Evolutionary conservation across 2,113 vertebrate genomes (phyloP).

Genomic region (Epinephelus fuscoguttatus): DNA sequence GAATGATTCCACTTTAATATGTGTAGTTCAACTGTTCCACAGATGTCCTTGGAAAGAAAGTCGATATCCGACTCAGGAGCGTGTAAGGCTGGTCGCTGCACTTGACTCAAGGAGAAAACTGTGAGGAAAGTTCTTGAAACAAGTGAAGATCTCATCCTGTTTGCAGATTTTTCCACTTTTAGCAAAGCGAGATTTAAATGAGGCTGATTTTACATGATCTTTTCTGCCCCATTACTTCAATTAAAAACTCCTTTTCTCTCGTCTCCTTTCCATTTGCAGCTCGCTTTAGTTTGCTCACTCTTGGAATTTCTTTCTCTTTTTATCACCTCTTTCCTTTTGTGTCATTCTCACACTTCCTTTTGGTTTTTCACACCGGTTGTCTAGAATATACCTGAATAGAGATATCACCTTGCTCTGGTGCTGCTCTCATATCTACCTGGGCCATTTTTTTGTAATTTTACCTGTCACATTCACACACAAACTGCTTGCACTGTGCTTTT

Average conservation of each 20-base stretch:
- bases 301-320: not conserved
- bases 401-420: constrained; percentile 7
- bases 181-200: not conserved
- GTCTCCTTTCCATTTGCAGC: not conserved
- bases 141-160: not conserved
- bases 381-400: constrained; percentile 22
- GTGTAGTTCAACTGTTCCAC: not conserved
- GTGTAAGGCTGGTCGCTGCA: constrained; percentile 1
- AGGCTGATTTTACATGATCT: not conserved
- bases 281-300: not conserved
- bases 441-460: constrained; percentile 18
- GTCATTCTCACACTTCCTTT: constrained; percentile 18
- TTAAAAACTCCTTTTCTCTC: not conserved
- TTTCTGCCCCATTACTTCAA: not conserved
- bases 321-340: not conserved
- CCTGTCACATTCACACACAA: constrained; percentile 4
- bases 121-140: not conserved
- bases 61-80: constrained; percentile 3
- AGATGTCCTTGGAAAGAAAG: constrained; percentile 38
- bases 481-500: constrained; percentile 1
- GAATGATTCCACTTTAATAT: constrained; percentile 1
- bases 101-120: constrained; percentile 23
- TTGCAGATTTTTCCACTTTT: not conserved
- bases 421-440: constrained; percentile 28
- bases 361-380: constrained; percentile 6